phyloP scores from a whole-genome alignment of 2,113 vertebrate genomes.

The Ovis aries region DNA sequence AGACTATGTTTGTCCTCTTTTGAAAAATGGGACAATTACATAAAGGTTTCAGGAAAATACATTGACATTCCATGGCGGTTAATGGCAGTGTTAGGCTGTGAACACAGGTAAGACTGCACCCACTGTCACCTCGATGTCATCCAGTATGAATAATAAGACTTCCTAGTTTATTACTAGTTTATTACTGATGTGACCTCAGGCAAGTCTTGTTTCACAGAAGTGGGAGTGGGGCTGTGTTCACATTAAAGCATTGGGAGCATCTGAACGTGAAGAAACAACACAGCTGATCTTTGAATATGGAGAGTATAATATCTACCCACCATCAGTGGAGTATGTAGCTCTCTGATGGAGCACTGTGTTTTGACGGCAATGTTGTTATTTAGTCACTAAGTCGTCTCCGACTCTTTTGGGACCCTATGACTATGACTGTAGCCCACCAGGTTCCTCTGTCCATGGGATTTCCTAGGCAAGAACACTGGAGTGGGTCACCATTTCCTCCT shows the following conservation, averaged over 20 bases:
- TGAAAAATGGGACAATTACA: background rate
- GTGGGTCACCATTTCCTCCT: background rate
- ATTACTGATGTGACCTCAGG: background rate
- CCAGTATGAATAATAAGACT: background rate
- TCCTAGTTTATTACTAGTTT: background rate
- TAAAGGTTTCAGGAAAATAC: background rate
- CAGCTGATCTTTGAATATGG: background rate
- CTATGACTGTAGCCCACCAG: background rate
- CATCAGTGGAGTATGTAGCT: no score
- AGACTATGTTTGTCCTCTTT: background rate
- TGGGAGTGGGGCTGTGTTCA: background rate
- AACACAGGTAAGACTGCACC: background rate
- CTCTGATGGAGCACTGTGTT: background rate
- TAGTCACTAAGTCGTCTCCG: accelerated
- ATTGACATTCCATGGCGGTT: background rate
- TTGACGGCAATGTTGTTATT: background rate
- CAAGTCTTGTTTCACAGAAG: background rate
- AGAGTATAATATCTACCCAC: no score
- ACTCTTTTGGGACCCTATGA: background rate
- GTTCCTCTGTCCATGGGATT: background rate
- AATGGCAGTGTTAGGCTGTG: background rate
- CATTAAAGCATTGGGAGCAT: background rate
- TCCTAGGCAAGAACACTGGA: background rate
- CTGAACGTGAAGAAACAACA: background rate
- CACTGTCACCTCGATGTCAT: background rate